Evolutionary conservation across 2,797 vertebrate genomes (phyloP).

Genomic region (Peromyscus nudipes): DNA sequence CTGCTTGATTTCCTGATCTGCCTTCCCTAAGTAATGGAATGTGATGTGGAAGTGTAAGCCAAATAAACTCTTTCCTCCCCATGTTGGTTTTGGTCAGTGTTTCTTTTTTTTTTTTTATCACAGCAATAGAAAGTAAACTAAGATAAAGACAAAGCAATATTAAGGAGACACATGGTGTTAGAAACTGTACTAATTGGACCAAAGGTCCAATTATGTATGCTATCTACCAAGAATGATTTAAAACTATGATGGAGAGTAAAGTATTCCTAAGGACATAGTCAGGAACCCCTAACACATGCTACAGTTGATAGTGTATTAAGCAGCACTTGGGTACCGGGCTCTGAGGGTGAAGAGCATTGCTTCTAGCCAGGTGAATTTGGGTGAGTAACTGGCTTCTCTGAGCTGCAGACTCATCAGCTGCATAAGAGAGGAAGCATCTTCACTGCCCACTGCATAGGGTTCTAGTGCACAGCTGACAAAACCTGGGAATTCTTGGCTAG

Average conservation of each 20-base stretch:
- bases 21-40: not conserved
- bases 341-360: not conserved
- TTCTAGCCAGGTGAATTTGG: not conserved
- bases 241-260: not conserved
- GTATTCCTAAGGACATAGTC: not conserved
- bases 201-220: not conserved
- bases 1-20: too few relatives aligned
- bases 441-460: not conserved
- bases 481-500: constrained; percentile 15
- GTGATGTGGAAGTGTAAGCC: not conserved
- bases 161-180: not conserved
- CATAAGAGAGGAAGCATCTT: not conserved
- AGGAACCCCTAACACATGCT: not conserved
- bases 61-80: not conserved
- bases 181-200: not conserved
- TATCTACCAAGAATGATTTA: not conserved
- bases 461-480: not conserved
- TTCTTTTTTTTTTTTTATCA: not conserved
- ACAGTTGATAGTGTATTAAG: not conserved
- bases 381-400: constrained; percentile 5
- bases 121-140: not conserved
- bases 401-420: not conserved
- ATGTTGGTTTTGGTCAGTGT: not conserved
- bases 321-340: not conserved
- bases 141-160: not conserved